Evolutionary conservation across 2,113 vertebrate genomes (phyloP), one percentile per base, ranked within the genome.

Genomic region (Micronycteris hirsuta): DNA sequence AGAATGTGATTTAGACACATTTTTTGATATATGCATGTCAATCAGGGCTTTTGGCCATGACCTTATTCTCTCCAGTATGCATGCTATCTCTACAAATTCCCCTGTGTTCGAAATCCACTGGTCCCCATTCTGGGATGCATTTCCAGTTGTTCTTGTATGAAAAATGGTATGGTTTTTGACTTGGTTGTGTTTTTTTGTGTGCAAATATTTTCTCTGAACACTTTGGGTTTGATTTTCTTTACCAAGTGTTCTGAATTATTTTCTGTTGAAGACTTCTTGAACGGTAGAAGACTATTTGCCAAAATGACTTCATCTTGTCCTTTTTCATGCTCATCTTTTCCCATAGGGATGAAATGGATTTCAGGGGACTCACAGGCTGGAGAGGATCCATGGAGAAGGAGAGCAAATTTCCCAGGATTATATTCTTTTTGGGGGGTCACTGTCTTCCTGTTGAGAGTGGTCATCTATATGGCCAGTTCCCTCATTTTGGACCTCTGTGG

Each of bases 161-260:
- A 98, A 96, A 94, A 98, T 88, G 0, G 98, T 98, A 86, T 97
- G 98, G 36, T 98, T 98, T 97, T 98, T 98, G 4, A 95, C 81
- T 96, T 99, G 99, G 3, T 61, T 26, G 24, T 22, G 91, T 98
- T 98, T 97, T 98, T 49, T 98, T 43, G 99, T 99, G 97, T 99
- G 99, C 97, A 99, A 99, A 98, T n/a, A 99, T 98, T 78, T 99
- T 96, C 99, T 99, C 98, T 99, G 99, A 99, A 99, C 94, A 99
- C 98, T 97, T 99, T 99, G 16, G 99, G 99, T 95, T 99, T 99
- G 97, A 98, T 93, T 97, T 99, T 99, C 96, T 97, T 98, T 83
- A 98, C 98, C 24, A 97, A 94, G 78, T 98, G 95, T 68, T 98
- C 98, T 26, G 97, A 28, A 58, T 83, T 98, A 63, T 94, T 98